Base-by-base conservation (phyloP, 2,113 vertebrate genomes). In the Spea bombifrons region DNA sequence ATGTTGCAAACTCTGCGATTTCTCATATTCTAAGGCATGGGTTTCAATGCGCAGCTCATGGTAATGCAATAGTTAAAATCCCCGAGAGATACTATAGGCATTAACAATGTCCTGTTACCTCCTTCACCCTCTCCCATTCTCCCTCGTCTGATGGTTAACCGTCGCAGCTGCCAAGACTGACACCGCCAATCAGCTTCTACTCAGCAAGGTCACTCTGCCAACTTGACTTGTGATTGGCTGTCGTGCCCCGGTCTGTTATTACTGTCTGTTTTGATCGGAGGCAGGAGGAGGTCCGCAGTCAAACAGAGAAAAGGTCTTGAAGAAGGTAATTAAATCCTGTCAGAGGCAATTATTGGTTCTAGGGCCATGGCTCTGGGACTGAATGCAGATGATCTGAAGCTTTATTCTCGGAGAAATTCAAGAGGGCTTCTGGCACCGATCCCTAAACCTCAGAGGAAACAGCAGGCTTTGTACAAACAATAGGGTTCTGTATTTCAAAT, bases 311-410 rank as follows among this genome's bases (percentile, higher is more conserved):
- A 92, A 93, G 92, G 92, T 94, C 91, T 92, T 94, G 88, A 86
- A 88, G 90, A 92, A 93, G 92, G 92, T 94, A 95, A 96, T 96
- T 95, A 94, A 95, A 96, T 95, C 90, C 92, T 91, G 91, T 94
- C 91, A 94, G 90, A 94, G 90, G 92, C 92, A 94, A 95, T 95
- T 94, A 95, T 93, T 90, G 93, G 91, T 92, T 93, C 90, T 90
- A 91, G 92, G 93, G 93, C 91, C 90, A 86, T 87, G 90, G 90
- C 90, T 93, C 91, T 89, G 93, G 92, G 90, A 88, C 91, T 94
- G 93, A 92, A 94, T 94, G 93, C 93, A 94, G 93, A 94, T 94
- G 89, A 92, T 92, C 90, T 89, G 89, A 91, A 90, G 89, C 89
- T 90, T 88, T 90, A 90, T 91, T 90, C 92, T 92, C 88, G 86